Evolutionary conservation across 2,888 invertebrate genomes (phyloP), one percentile per base, ranked within the genome.

Genomic region (Cantharis rufa): DNA sequence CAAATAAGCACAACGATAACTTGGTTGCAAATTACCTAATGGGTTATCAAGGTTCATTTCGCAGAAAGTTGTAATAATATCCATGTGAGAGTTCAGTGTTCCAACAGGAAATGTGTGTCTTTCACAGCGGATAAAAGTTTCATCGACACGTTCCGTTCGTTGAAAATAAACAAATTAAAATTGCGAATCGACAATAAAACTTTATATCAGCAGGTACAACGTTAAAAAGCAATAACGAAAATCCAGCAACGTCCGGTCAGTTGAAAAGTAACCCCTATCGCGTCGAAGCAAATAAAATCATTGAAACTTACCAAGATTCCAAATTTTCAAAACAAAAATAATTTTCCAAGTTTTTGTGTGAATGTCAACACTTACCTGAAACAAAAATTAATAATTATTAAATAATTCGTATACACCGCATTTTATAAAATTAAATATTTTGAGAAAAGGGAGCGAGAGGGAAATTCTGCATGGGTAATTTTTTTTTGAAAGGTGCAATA

Each of bases 41-140:
- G 32, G 32, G 32, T 32, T 72, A 69, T 72, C 72, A 69, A 48
- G 32, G 72, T 72, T 71, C 70, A 76, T 76, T 76, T 69, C 72
- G 72, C 15, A 27, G 72, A 70, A 72, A 69, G 72, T 76, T 18
- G 48, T 64, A 76, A 72, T 72, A 48, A 48, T n/a, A 48, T 48
- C 48, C 48, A 48, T 48, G 7, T 48, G 48, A 48, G 48, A n/a
- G 48, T 48, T 48, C 48, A 48, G 7, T 48, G n/a, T 48, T 48
- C 48, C 48, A 48, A 48, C 48, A 48, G 48, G 48, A 48, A 48
- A 48, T 48, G 48, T 48, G 13, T n/a, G 48, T 48, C 48, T 48
- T 48, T 48, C n/a, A 48, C 48, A 48, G 13, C 69, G 24, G 72
- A 69, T 72, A 66, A 62, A 71, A 62, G 32, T 71, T 75, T 64